A percentile compares a stretch with the other conserved stretches of the same genome.
phyloP scores from a whole-genome alignment of 2,888 invertebrate genomes.

The Microplitis manilae region DNA sequence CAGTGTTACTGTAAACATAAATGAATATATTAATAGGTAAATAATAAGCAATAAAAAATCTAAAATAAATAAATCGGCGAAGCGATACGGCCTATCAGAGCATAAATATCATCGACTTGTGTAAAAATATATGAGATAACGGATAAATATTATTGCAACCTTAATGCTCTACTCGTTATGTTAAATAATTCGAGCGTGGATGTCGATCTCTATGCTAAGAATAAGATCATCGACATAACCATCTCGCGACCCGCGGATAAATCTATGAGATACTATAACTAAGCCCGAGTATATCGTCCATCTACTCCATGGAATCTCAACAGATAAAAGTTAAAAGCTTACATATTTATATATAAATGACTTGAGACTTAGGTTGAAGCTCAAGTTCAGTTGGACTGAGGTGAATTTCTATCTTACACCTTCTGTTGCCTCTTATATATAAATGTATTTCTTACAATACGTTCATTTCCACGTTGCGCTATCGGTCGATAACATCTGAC shows the following conservation, averaged over 20 bases:
- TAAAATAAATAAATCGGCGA: slow-evolving; percentile 13
- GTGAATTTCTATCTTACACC: background rate
- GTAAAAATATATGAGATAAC: slow-evolving; percentile 19
- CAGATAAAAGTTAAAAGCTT: too few species aligned
- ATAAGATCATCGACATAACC: too few species aligned
- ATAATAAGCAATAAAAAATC: slow-evolving; percentile 14
- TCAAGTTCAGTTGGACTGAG: background rate
- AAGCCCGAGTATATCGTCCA: slow-evolving; percentile 8
- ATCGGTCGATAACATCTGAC: background rate
- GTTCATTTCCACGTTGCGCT: background rate
- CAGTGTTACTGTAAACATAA: slow-evolving; percentile 5
- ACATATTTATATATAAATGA: background rate
- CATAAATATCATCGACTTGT: slow-evolving; percentile 58
- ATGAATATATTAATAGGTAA: slow-evolving; percentile 26
- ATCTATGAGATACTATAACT: slow-evolving; percentile 21
- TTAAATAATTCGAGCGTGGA: slow-evolving; percentile 38
- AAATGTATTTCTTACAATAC: too few species aligned
- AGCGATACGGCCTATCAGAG: slow-evolving; percentile 62
- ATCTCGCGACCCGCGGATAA: slow-evolving; percentile 3
- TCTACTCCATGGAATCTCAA: background rate
- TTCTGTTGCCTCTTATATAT: too few species aligned
- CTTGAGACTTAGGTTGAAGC: background rate
- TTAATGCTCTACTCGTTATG: slow-evolving; percentile 45
- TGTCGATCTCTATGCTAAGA: slow-evolving; percentile 8
- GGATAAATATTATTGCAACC: slow-evolving; percentile 41